Conservation (phyloP, 2,888 invertebrate species). For the Dysmachus trigonus region DNA sequence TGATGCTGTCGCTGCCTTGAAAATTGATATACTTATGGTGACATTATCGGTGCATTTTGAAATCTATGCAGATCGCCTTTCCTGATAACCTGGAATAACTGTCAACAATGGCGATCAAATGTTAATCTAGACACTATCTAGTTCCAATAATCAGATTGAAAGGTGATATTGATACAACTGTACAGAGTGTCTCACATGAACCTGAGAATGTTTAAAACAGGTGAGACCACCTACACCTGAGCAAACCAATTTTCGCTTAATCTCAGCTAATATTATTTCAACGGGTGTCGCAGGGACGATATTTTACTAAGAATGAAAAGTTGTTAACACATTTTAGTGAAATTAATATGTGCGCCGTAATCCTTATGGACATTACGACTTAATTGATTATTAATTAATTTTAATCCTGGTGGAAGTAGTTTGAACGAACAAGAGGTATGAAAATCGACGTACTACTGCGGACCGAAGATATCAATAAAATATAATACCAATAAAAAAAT, state of each 20-base stretch:
- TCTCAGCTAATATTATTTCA: background rate
- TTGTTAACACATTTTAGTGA: conserved; percentile 18
- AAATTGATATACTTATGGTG: background rate
- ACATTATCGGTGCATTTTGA: background rate
- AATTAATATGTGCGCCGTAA: background rate
- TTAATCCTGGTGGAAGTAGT: background rate
- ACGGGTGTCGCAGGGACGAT: background rate
- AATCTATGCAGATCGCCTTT: background rate
- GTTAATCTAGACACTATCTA: conserved; percentile 10
- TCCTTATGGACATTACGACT: background rate
- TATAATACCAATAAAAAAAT: no score
- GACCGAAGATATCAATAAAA: no score
- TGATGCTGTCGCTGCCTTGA: background rate
- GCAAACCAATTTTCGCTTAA: background rate
- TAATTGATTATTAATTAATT: no score
- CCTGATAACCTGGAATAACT: background rate
- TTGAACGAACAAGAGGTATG: background rate
- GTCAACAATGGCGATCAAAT: background rate
- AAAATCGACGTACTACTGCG: background rate
- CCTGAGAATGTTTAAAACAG: background rate
- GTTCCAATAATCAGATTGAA: background rate
- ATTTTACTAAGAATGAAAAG: background rate
- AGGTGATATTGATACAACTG: background rate
- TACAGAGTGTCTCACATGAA: background rate
- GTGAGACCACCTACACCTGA: background rate